These are phyloP conservation scores for Acheta domesticus DNA, from an alignment of 2,888 invertebrate species.

Conservation along the genomic window DNA sequence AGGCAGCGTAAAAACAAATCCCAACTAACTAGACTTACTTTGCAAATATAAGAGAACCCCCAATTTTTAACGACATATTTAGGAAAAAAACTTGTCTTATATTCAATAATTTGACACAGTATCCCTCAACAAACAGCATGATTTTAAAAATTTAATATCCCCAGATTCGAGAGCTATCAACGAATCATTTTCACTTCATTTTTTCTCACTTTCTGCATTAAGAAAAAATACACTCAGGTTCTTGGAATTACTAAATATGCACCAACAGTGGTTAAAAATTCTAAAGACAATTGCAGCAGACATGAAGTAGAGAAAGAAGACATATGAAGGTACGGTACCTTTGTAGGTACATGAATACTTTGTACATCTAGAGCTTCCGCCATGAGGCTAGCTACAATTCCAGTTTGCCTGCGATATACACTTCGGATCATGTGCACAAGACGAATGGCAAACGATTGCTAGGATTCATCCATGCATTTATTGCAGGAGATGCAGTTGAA, in stretches of 20 bases:
- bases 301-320: too few relatives aligned
- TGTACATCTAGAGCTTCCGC: constrained; percentile 88
- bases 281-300: not conserved
- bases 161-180: too few relatives aligned
- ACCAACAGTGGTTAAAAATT: not conserved
- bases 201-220: not conserved
- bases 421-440: constrained; percentile 77
- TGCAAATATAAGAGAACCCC: too few relatives aligned
- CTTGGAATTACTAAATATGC: too few relatives aligned
- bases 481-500: constrained; percentile 93
- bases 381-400: constrained; percentile 92
- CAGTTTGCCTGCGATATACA: constrained; percentile 74
- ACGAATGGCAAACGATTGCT: constrained; percentile 83
- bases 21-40: too few relatives aligned
- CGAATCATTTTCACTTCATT: too few relatives aligned
- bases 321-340: constrained; percentile 52
- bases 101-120: too few relatives aligned
- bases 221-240: not conserved
- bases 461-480: constrained; percentile 97
- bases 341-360: constrained; percentile 73
- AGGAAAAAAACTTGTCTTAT: too few relatives aligned
- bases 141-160: too few relatives aligned
- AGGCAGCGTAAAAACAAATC: too few relatives aligned
- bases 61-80: too few relatives aligned
- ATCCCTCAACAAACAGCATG: too few relatives aligned